Percentiles rank a stretch among this genome's conserved stretches.
Conservation (phyloP, 2,113 vertebrate species). For the Calcarius ornatus region DNA sequence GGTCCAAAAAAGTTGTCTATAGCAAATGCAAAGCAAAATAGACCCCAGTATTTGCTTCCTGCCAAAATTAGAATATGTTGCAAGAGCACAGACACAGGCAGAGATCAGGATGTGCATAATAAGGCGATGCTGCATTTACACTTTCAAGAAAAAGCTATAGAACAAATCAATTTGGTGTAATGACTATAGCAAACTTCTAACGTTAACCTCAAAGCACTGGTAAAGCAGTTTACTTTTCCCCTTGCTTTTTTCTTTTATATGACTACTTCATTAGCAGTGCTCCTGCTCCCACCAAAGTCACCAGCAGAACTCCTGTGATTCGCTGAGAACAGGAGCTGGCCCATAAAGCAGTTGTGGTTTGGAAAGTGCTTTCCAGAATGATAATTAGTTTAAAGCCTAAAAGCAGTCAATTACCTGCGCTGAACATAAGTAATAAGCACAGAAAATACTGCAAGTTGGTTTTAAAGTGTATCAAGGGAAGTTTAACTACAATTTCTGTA, state of each 20-base stretch:
- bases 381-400: not conserved
- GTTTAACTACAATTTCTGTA: not conserved
- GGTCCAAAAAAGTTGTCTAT: not conserved
- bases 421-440: not conserved
- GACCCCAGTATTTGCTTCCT: not conserved
- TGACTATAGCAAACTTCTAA: not conserved
- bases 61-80: not conserved
- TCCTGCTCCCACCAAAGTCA: not conserved
- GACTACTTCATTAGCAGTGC: not conserved
- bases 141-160: not conserved
- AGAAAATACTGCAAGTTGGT: not conserved
- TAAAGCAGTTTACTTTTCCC: not conserved
- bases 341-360: not conserved
- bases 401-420: not conserved
- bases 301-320: not conserved
- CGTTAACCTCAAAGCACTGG: not conserved
- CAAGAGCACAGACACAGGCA: not conserved
- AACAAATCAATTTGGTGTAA: not conserved
- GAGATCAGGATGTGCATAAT: not conserved
- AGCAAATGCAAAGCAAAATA: slow-evolving; percentile 4
- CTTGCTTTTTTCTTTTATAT: not conserved
- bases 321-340: not conserved
- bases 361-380: not conserved
- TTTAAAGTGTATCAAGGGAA: not conserved
- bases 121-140: not conserved